Base-by-base conservation (phyloP, 1,140 invertebrate species). In the Micrasema minimum region DNA sequence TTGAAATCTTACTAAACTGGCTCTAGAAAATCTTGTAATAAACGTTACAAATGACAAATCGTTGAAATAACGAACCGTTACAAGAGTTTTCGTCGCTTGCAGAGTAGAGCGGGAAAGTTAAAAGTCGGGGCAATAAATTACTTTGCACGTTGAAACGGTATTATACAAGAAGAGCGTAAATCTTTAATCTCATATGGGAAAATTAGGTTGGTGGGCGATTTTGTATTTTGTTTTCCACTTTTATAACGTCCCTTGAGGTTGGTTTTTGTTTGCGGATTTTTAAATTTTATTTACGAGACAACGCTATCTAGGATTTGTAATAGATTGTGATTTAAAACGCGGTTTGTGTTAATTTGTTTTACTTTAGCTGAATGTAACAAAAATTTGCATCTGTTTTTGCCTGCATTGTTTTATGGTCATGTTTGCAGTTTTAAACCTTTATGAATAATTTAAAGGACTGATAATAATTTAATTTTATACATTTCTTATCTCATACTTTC, bases 101-200 rank as follows among this genome's bases (percentile, higher is more conserved):
- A 31, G 55, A 48, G 51, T 51, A 50, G 69, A 69, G 66, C 69
- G 66, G 41, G 51, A 55, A 48, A 53, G 41, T 67, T 67, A 65
- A 74, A 74, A 70, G 53, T 75, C 69, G 67, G n/a, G 22, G 57
- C 59, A 68, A 75, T 75, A 75, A 75, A 75, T 75, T 75, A 75
- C 66, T 71, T 66, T 57, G 38, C 65, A 71, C 68, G 68, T 48
- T 71, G 72, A 64, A 51, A 68, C 22, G 51, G 48, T 26, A 35
- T 50, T 53, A 46, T 48, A 57, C 37, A 55, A 69, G 67, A 69
- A 66, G 18, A 26, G 66, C 66, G 55, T 74, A 74, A 74, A 74
- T 74, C 72, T 74, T 74, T 74, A 74, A 74, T 74, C 72, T 74
- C 65, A 67, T 74, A 65, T 74, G 67, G 72, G 66, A 74, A 71